Base-by-base conservation (phyloP, 2,888 invertebrate species). In the Megastigmus dorsalis region DNA sequence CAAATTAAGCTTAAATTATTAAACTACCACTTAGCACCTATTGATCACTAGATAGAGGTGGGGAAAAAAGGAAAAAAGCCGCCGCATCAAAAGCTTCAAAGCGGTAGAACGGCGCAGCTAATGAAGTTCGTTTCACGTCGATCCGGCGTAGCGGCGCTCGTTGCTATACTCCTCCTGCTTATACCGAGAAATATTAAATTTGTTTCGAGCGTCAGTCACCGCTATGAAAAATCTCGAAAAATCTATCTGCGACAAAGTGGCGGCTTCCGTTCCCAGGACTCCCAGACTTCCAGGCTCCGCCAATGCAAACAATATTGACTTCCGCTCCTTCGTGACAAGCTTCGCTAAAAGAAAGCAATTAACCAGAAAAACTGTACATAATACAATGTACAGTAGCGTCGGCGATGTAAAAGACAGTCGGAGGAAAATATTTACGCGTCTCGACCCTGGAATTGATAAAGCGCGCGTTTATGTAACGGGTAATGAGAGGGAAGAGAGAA, bases 131-230 rank as follows among this genome's bases (percentile, higher is more conserved):
- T 36, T 45, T 57, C 23, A 36, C 26, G 36, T 26, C 36, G 20
- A 13, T 20, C n/a, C 18, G 18, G 5, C 20, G 13, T 2, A 13
- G 15, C 55, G 10, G 3, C 20, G 36, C 26, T 10, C 2, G 10
- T n/a, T n/a, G n/a, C n/a, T n/a, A n/a, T n/a, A n/a, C n/a, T n/a
- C n/a, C 18, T 10, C 33, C 18, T 62, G 36, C 10, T 48, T 63
- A 36, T 41, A 28, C 7, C 15, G 52, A 41, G 15, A 57, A 43
- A 57, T 67, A 67, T 67, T 45, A 67, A 57, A 67, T 10, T 36
- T 67, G 57, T 67, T 48, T 6, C 23, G 41, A 13, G 6, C 36
- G 7, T 0, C 36, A 5, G 38, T n/a, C 30, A 28, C 13, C 9
- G 36, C 23, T n/a, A 33, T 50, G 48, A 60, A 45, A 45, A 60